phyloP scores from a whole-genome alignment of 2,888 invertebrate species.

The Thysanoteuthis rhombus region DNA sequence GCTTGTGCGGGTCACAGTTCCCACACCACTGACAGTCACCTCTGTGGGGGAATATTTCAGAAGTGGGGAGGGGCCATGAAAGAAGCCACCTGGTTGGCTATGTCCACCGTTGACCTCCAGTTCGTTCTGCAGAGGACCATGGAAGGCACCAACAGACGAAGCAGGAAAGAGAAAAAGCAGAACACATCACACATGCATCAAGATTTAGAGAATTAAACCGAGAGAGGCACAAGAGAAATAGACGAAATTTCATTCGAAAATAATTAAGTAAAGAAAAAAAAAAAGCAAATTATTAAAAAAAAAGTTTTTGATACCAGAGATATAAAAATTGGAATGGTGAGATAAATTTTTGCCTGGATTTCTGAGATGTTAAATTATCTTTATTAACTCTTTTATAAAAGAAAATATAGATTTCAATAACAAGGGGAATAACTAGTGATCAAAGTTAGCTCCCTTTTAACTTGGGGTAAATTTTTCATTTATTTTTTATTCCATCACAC shows the following conservation, averaged over 20 bases:
- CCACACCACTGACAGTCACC: conserved; percentile 27
- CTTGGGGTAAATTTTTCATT: too few species aligned
- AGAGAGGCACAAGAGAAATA: not conserved
- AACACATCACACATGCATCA: not conserved
- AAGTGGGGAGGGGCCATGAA: conserved; percentile 30
- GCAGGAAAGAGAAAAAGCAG: not conserved
- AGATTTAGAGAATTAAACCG: not conserved
- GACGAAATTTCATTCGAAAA: not conserved
- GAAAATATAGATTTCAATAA: too few species aligned
- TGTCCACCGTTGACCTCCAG: conserved; percentile 22
- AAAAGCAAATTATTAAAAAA: too few species aligned
- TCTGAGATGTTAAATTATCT: too few species aligned
- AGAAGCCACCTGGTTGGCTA: conserved; percentile 22
- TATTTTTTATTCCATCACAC: too few species aligned
- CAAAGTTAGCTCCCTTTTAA: too few species aligned
- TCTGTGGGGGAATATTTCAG: conserved; percentile 29
- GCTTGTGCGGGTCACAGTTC: conserved; percentile 27
- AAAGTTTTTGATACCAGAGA: too few species aligned
- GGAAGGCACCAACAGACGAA: not conserved
- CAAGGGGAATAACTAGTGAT: too few species aligned
- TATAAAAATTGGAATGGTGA: too few species aligned
- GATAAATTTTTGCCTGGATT: too few species aligned
- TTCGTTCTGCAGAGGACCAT: conserved; percentile 19
- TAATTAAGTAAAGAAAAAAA: not conserved
- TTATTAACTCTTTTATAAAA: too few species aligned